Percentiles rank a stretch among this genome's conserved stretches.
Evolutionary conservation across 2,113 vertebrate genomes (phyloP).

Genomic region (Fregetta grallaria): DNA sequence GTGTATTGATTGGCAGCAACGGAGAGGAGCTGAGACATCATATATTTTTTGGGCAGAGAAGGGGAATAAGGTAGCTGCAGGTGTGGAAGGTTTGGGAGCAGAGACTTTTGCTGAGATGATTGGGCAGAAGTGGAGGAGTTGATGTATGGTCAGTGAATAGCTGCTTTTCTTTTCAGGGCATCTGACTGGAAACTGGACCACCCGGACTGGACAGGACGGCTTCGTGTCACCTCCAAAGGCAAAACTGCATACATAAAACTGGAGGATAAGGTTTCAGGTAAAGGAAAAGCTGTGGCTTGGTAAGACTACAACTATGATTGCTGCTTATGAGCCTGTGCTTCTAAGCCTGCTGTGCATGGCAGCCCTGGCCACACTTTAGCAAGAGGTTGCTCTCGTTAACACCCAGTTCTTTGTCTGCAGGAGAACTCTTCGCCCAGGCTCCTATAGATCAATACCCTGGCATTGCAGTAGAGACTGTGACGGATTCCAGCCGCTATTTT

Average conservation of each 20-base stretch:
- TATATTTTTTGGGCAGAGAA: neutral
- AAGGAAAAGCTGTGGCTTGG: neutral
- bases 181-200: conserved; percentile 98
- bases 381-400: neutral
- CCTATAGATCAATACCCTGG: conserved; percentile 90
- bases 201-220: conserved; percentile 94
- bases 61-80: neutral
- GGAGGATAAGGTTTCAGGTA: conserved; percentile 95
- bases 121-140: neutral
- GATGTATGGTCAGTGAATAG: neutral
- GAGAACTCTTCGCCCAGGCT: conserved; percentile 92
- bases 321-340: neutral
- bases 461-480: conserved; percentile 89
- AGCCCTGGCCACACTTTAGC: neutral
- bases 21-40: neutral
- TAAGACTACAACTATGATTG: neutral
- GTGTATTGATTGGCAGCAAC: fast-evolving
- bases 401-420: conserved; percentile 53
- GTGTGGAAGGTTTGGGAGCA: neutral
- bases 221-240: conserved; percentile 92
- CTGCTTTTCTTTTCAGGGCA: conserved; percentile 74
- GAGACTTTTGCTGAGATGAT: neutral
- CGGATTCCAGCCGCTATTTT: conserved; percentile 94
- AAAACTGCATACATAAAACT: conserved; percentile 92
- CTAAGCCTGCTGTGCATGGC: neutral